phyloP scores from a whole-genome alignment of 2,888 invertebrate genomes.

The Ptilodon capucinus region DNA sequence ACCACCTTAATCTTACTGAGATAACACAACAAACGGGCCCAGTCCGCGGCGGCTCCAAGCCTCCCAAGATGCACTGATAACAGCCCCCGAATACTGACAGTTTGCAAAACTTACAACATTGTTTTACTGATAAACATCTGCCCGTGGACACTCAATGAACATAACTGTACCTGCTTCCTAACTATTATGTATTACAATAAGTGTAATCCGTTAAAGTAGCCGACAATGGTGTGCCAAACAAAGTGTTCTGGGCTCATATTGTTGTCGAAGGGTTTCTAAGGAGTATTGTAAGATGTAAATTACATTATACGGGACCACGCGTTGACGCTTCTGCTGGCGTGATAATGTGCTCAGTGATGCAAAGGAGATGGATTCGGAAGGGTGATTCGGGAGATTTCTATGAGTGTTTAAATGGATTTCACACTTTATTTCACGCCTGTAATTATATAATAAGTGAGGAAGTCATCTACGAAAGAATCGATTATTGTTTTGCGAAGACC shows the following conservation, averaged over 20 bases:
- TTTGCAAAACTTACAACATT: slow-evolving; percentile 69
- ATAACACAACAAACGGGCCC: slow-evolving; percentile 43
- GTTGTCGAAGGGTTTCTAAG: slow-evolving; percentile 46
- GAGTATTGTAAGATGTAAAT: slow-evolving; percentile 61
- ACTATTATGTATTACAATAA: slow-evolving; percentile 62
- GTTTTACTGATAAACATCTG: slow-evolving; percentile 78
- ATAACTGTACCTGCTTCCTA: slow-evolving; percentile 72
- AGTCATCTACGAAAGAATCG: background rate
- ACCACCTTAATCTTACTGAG: background rate
- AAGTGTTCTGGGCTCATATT: slow-evolving; percentile 52
- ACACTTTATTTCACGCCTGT: slow-evolving; percentile 14
- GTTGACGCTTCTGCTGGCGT: slow-evolving; percentile 59
- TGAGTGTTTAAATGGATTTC: slow-evolving; percentile 29
- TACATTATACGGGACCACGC: slow-evolving; percentile 62
- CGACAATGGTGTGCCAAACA: slow-evolving; percentile 72
- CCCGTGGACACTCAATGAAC: slow-evolving; percentile 62
- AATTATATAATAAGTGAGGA: background rate
- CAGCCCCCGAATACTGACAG: slow-evolving; percentile 43
- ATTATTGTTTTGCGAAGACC: too few relatives aligned
- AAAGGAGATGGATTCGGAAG: slow-evolving; percentile 46
- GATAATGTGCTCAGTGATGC: slow-evolving; percentile 66
- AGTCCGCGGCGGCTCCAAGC: slow-evolving; percentile 51
- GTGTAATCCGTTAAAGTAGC: slow-evolving; percentile 79
- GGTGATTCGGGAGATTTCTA: slow-evolving; percentile 32
- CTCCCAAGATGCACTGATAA: slow-evolving; percentile 38